Percentiles rank a stretch among this genome's conserved stretches.
Evolutionary conservation across 2,888 invertebrate genomes (phyloP).

Genomic region (Drosophila aldrichi): DNA sequence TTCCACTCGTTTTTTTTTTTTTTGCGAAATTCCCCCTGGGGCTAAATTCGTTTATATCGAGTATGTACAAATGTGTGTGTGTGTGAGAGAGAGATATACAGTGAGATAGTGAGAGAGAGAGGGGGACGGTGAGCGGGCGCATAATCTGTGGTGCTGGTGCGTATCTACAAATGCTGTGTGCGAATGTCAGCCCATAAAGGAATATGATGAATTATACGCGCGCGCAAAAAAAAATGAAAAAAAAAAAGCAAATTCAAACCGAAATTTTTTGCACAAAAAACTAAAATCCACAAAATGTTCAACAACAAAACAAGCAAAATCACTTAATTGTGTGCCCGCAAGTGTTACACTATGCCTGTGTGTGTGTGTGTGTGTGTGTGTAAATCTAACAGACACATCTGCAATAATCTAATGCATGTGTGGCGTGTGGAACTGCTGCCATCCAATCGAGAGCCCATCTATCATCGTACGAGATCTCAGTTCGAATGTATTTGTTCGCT

Average conservation of each 20-base stretch:
- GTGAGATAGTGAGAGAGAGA: slow-evolving; percentile 16
- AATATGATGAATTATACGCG: slow-evolving; percentile 74
- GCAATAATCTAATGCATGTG: slow-evolving; percentile 64
- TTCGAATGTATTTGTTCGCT: slow-evolving; percentile 29
- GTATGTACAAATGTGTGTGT: slow-evolving; percentile 6
- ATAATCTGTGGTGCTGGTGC: slow-evolving; percentile 58
- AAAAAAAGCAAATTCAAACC: slow-evolving; percentile 8
- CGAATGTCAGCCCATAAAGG: slow-evolving; percentile 73
- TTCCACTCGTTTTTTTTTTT: slow-evolving; percentile 43
- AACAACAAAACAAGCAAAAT: slow-evolving; percentile 72
- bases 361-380: slow-evolving; percentile 26
- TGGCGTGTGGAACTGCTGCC: slow-evolving; percentile 59
- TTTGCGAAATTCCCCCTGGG: slow-evolving; percentile 70
- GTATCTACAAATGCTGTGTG: slow-evolving; percentile 70
- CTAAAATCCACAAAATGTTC: slow-evolving; percentile 71
- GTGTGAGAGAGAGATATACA: slow-evolving; percentile 11
- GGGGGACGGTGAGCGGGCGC: slow-evolving; percentile 6
- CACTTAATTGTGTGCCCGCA: slow-evolving; percentile 69
- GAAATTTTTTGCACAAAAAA: slow-evolving; percentile 63
- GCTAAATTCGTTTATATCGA: slow-evolving; percentile 75
- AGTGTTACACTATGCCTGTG: slow-evolving; percentile 39
- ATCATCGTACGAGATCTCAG: slow-evolving; percentile 53
- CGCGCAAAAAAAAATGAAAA: slow-evolving; percentile 20
- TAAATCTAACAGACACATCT: slow-evolving; percentile 63
- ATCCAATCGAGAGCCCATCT: slow-evolving; percentile 51